These are phyloP conservation scores for Punctoribates punctum DNA, from an alignment of 2,888 invertebrate genomes.

Conservation along the genomic window DNA sequence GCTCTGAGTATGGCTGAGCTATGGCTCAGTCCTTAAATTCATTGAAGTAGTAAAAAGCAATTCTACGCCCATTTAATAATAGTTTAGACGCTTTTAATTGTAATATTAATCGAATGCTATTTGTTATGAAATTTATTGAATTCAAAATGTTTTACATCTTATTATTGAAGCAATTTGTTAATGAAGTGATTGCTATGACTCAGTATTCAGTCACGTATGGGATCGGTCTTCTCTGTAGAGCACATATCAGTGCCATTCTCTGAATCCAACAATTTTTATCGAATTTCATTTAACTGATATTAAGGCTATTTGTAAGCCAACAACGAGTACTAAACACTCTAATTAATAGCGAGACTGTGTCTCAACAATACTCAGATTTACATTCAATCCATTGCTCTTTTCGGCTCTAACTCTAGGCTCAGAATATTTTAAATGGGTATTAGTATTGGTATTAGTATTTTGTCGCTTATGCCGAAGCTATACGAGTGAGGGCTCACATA, in stretches of 20 bases:
- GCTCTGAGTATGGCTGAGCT: background rate
- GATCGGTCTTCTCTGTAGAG: background rate
- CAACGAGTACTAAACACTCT: constrained; percentile 6
- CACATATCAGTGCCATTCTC: background rate
- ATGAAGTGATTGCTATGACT: background rate
- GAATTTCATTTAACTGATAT: constrained; percentile 18
- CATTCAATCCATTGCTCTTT: constrained; percentile 25
- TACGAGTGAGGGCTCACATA: background rate
- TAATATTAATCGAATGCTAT: constrained; percentile 5
- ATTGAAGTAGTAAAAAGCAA: constrained; percentile 25
- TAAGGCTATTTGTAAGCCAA: background rate
- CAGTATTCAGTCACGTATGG: background rate
- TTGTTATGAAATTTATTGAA: background rate
- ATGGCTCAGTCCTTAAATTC: background rate
- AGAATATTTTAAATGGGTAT: constrained; percentile 26
- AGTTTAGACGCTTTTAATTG: constrained; percentile 25
- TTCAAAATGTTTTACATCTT: constrained; percentile 1
- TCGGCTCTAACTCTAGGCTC: background rate
- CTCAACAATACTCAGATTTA: constrained; percentile 25
- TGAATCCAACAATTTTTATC: background rate
- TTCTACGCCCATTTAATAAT: constrained; percentile 25
- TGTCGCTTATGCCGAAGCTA: constrained; percentile 12
- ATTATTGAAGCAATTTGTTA: constrained; percentile 26
- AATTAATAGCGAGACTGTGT: constrained; percentile 2
- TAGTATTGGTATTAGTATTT: background rate